phyloP scores from a whole-genome alignment of 2,888 invertebrate species.

The Ommatoiulus sabulosus region DNA sequence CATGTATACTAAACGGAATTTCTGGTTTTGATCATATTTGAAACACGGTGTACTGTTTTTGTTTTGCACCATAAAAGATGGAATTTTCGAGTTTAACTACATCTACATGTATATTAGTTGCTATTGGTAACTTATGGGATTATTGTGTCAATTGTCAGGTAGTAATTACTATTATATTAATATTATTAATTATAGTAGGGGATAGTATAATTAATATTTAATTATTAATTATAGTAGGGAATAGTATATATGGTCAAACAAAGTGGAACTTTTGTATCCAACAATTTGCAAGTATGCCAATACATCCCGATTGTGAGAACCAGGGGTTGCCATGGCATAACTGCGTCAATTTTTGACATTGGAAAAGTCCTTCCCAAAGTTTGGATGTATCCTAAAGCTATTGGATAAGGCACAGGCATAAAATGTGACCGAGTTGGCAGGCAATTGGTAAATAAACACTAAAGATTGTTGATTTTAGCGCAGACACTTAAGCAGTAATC shows the following conservation, averaged over 20 bases:
- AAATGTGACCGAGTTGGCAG: background rate
- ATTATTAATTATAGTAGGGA: background rate
- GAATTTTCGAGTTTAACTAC: too few relatives aligned
- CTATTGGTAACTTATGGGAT: too few relatives aligned
- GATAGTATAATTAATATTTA: too few relatives aligned
- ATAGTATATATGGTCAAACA: background rate
- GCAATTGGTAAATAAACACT: slow-evolving; percentile 48
- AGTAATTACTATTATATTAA: too few relatives aligned
- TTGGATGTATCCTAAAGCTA: background rate
- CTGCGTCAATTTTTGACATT: slow-evolving; percentile 5
- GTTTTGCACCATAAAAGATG: too few relatives aligned
- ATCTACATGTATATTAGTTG: too few relatives aligned
- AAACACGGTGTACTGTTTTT: too few relatives aligned
- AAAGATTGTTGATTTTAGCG: slow-evolving; percentile 19
- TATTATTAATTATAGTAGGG: background rate
- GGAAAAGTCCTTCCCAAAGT: background rate
- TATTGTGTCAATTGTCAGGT: too few relatives aligned
- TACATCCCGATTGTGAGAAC: background rate
- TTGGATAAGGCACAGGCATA: background rate
- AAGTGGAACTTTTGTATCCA: too few relatives aligned
- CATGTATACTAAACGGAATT: too few relatives aligned
- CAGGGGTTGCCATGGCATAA: background rate
- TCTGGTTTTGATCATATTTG: too few relatives aligned
- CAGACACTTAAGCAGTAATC: slow-evolving; percentile 34
- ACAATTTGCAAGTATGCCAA: background rate